Percentiles rank a stretch among this genome's conserved stretches.
Evolutionary conservation across 2,888 invertebrate genomes (phyloP).

Genomic region (Boloria euphrosyne): DNA sequence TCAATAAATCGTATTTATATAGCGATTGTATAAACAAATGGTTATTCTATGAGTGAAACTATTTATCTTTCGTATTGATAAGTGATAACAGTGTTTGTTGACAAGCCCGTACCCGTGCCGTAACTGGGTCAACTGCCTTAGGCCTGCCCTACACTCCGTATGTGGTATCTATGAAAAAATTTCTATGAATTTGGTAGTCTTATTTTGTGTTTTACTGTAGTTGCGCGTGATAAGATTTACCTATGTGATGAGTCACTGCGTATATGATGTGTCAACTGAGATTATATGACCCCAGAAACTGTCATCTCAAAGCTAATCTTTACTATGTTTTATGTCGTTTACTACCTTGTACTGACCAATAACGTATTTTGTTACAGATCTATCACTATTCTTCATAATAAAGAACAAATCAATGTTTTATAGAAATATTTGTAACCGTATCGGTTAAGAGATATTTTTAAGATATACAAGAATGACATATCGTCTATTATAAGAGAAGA

Average conservation of each 20-base stretch:
- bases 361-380: slow-evolving; percentile 65
- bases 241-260: slow-evolving; percentile 40
- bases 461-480: slow-evolving; percentile 54
- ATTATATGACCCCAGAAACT: slow-evolving; percentile 40
- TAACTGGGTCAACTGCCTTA: slow-evolving; percentile 48
- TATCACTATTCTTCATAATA: slow-evolving; percentile 53
- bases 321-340: neutral
- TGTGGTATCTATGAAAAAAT: slow-evolving; percentile 17
- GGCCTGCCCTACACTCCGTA: slow-evolving; percentile 31
- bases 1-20: slow-evolving; percentile 25
- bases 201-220: slow-evolving; percentile 8
- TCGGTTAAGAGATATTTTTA: slow-evolving; percentile 52
- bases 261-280: slow-evolving; percentile 44
- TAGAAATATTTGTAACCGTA: slow-evolving; percentile 53
- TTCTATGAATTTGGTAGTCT: slow-evolving; percentile 1
- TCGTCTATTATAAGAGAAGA: slow-evolving; percentile 53
- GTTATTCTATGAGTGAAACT: slow-evolving; percentile 36
- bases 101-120: slow-evolving; percentile 45
- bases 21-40: slow-evolving; percentile 31
- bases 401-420: slow-evolving; percentile 49
- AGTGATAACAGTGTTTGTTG: slow-evolving; percentile 51
- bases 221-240: slow-evolving; percentile 23
- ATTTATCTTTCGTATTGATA: slow-evolving; percentile 52
- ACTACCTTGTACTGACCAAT: neutral
- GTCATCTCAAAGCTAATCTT: slow-evolving; percentile 21